Evolutionary conservation across 1,140 invertebrate genomes (phyloP), one percentile per base, ranked within the genome.

Genomic region (Philotrypesis tridentata): DNA sequence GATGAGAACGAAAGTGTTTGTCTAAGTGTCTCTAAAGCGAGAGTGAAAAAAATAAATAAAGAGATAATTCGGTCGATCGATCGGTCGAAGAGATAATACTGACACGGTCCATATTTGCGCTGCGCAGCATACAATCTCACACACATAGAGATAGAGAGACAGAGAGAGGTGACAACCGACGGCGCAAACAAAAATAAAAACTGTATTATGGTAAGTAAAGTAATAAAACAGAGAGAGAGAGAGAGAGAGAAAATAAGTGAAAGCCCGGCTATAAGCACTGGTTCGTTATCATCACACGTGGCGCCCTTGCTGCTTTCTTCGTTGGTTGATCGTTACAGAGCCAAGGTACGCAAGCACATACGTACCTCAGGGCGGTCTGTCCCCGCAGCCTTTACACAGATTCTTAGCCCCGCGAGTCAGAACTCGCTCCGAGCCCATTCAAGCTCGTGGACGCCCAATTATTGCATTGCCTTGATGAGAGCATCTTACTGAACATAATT

Each of bases 81-180:
- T n/a, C n/a, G n/a, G n/a, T n/a, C n/a, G n/a, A n/a, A n/a, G n/a
- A 12, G 29, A 31, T n/a, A 43, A 65, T 63, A 31, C 21, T 21
- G 60, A 65, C 67, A 78, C 23, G 65, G 68, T 79, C 68, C 68
- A 72, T n/a, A 55, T 61, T 55, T 60, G 27, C 83, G 85, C 85
- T 86, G 84, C 84, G 84, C 86, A 87, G 85, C 85, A 87, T 83
- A 87, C 87, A 88, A 55, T 55, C 48, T 21, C 88, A 87, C 85
- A n/a, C n/a, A n/a, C n/a, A n/a, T n/a, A n/a, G n/a, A n/a, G n/a
- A n/a, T n/a, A n/a, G n/a, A n/a, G n/a, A n/a, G n/a, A n/a, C n/a
- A 84, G 83, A 88, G 84, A 85, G 17, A 55, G 48, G 48, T 55
- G 48, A 55, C 48, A 79, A 76, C 77, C 77, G 78, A 76, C 65